Base-by-base conservation (phyloP, 2,113 vertebrate genomes). In the Sardina pilchardus region DNA sequence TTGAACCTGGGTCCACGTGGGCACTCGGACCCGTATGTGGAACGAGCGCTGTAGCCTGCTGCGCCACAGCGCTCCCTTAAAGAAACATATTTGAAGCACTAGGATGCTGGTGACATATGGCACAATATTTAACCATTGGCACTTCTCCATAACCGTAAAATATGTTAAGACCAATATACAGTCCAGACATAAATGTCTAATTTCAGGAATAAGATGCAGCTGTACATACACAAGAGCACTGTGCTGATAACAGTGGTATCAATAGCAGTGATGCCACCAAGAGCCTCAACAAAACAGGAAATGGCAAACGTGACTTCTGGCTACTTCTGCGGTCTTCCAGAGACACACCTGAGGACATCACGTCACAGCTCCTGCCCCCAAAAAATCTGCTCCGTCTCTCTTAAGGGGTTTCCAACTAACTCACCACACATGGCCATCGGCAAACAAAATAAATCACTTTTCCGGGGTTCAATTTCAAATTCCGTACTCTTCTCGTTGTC, bases 401-500 rank as follows among this genome's bases (percentile, higher is more conserved):
- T 90, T 4, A 42, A 4, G 90, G 86, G 90, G 86, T 84, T 78
- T 92, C 80, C 89, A 86, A 89, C 81, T 89, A 90, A 92, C 87
- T 85, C 71, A 0, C n/a, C 83, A 80, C 92, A 93, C 88, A 90
- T 86, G 88, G 84, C 90, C 81, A 43, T 53, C 85, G 91, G 90
- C 84, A 90, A 88, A 43, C 91, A 90, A 89, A 88, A 88, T 88
- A 80, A 90, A 90, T 84, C 80, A 86, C 75, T 75, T 63, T 9
- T 59, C 59, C 24, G 36, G 71, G 85, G 43, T 75, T 34, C 44
- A 1, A 87, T 92, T 92, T 93, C 92, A 89, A 4, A 83, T 91
- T 89, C 87, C 88, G 83, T 81, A 86, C 83, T 71, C 59, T 7
- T 71, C 39, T 87, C 90, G 89, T 88, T 87, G 89, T 90, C 85